Evolutionary conservation across 2,113 vertebrate species (phyloP), one percentile per base, ranked within the genome.

Genomic region (Piaya cayana): DNA sequence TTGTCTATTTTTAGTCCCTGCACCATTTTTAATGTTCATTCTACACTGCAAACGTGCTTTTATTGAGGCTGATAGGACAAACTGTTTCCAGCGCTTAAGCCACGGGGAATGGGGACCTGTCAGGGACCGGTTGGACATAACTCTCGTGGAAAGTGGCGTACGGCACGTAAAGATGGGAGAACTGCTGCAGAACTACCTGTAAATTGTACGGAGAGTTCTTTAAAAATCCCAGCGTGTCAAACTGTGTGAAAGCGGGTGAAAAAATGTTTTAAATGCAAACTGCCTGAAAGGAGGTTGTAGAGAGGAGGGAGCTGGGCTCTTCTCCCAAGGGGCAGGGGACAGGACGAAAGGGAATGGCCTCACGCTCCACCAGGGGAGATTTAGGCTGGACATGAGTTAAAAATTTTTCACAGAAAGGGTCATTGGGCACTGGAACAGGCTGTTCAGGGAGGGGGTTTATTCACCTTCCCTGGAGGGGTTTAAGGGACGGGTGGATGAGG

Each of bases 1-100:
- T 64, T 88, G 70, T 19, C 88, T 96, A 93, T 97, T 86, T 96
- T 96, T 96, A 95, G 88, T 36, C 70, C 60, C 37, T 81, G 71
- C 94, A 76, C 79, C 76, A 64, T 90, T 97, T 97, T 93, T 80
- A 49, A 60, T 90, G 68, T 68, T 93, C 71, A 74, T 90, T 91
- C 90, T 82, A 49, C 55, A 62, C 56, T 88, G 85, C 64, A 95
- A 78, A 90, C 81, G 56, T 70, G 68, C 55, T 91, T 87, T 85
- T 82, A 83, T 76, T 86, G 79, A 75, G 92, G 71, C 87, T 94
- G 82, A 56, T 42, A 32, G 82, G 86, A 55, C 3, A 4, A 70
- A 56, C 52, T 20, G 27, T 90, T 95, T 92, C 4, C 2, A 84
- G 75, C 0, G 1, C 79, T 70, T 29, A 76, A 90, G 59, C 70